Base-by-base conservation (phyloP, 1,140 invertebrate genomes). In the Ips nitidus region DNA sequence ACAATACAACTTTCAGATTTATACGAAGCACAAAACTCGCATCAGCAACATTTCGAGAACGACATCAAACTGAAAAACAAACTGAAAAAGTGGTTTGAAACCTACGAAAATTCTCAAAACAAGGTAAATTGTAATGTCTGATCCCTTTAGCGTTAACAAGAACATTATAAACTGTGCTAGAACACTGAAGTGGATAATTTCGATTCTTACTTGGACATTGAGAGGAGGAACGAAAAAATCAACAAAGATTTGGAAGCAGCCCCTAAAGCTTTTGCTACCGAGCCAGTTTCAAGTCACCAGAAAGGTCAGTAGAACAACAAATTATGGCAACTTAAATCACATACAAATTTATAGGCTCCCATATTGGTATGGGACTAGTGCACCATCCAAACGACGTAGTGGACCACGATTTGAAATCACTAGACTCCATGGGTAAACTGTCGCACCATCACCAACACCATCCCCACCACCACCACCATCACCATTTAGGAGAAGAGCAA, bases 401-500 rank as follows among this genome's bases (percentile, higher is more conserved):
- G 3, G 63, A 59, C 41, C 36, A 43, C 8, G 70, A 60, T n/a
- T 60, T 41, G 5, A 66, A 56, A 61, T 38, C 52, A 40, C 2
- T 52, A 37, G 58, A 62, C 3, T 8, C 57, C 4, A 36, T 39
- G n/a, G 8, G 50, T 5, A 41, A 67, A 37, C 60, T 70, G 5
- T 2, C 45, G 22, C 63, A 73, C 43, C 70, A 72, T 42, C 66
- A 72, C 52, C 40, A 52, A 1, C 58, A 72, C 39, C 45, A 57
- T 38, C 5, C 52, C 6, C 37, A 67, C 37, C 61, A 75, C 41
- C 52, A 47, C 7, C 73, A 74, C 39, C 58, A 66, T 41, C 76
- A 78, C 69, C 62, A 75, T 66, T 57, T 76, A 45, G 76, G 74
- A 5, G 76, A 76, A 66, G 73, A 73, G 57, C 71, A 76, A 56